Conservation (phyloP, 1,140 invertebrate species). For the Drosophila pectinifera region DNA sequence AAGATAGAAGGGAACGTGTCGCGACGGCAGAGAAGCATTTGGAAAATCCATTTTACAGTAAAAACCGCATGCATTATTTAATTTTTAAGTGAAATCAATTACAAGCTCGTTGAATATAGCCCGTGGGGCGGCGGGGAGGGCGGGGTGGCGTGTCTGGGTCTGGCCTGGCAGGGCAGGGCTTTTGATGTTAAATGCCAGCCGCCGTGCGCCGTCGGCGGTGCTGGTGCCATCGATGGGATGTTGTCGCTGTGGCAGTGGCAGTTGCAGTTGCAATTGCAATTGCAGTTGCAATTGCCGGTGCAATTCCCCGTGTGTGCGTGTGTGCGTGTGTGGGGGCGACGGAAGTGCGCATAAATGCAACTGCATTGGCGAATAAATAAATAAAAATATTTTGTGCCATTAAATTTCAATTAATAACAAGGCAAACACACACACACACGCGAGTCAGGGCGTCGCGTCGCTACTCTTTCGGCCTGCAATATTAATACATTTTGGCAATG, state of each 20-base stretch:
- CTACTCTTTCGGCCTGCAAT: conserved; percentile 54
- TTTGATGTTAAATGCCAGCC: conserved; percentile 78
- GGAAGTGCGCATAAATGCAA: conserved; percentile 82
- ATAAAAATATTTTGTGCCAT: conserved; percentile 81
- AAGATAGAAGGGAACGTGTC: conserved; percentile 20
- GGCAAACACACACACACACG: conserved; percentile 61
- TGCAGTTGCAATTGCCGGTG: conserved; percentile 11
- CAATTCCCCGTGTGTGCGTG: too few species aligned
- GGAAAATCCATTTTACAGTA: conserved; percentile 79
- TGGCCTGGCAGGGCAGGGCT: conserved; percentile 48
- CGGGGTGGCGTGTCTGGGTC: conserved; percentile 6
- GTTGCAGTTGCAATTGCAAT: conserved; percentile 16
- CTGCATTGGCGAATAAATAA: conserved; percentile 79
- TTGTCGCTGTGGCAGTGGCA: conserved; percentile 17
- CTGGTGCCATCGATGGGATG: conserved; percentile 18
- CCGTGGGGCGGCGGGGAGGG: not conserved
- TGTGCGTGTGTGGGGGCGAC: conserved; percentile 47
- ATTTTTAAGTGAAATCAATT: conserved; percentile 84
- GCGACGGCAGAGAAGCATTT: conserved; percentile 47
- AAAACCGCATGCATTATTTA: conserved; percentile 84
- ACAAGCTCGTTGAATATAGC: conserved; percentile 61
- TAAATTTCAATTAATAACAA: conserved; percentile 84
- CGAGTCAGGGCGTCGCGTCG: conserved; percentile 28
- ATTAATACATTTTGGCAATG: conserved; percentile 78
- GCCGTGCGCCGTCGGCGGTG: conserved; percentile 24